Evolutionary conservation across 2,797 vertebrate genomes (phyloP).

Genomic region (Ctenopoma kingsleyae): DNA sequence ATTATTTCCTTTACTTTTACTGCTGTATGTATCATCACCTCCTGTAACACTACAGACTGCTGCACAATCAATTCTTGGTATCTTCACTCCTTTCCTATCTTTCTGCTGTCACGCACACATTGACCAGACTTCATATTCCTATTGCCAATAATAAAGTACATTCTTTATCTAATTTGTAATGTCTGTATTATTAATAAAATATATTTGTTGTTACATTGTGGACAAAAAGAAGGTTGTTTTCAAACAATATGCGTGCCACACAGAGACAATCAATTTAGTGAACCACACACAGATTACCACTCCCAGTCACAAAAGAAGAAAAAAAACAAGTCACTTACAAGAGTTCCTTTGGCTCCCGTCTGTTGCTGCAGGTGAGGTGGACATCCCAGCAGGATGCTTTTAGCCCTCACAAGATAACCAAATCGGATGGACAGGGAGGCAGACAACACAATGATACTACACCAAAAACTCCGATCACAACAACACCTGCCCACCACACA

Average conservation of each 20-base stretch:
- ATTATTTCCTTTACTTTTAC: conserved; percentile 21
- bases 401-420: conserved; percentile 55
- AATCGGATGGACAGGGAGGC: conserved; percentile 42
- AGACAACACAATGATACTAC: conserved; percentile 49
- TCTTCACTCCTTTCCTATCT: conserved; percentile 18
- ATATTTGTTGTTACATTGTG: neutral
- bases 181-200: neutral
- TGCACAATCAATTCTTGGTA: conserved; percentile 35
- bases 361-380: conserved; percentile 68
- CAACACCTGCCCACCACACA: conserved; percentile 69
- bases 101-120: conserved; percentile 11
- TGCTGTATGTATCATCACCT: conserved; percentile 1
- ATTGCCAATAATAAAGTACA: neutral
- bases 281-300: conserved; percentile 25
- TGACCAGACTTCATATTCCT: conserved; percentile 1
- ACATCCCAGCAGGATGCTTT: conserved; percentile 73
- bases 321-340: conserved; percentile 68
- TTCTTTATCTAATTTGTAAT: neutral
- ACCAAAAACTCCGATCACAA: conserved; percentile 73
- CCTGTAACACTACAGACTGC: neutral
- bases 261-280: neutral
- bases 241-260: neutral
- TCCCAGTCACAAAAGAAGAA: conserved; percentile 15
- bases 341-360: conserved; percentile 80
- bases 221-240: conserved; percentile 10